phyloP scores from a whole-genome alignment of 2,797 vertebrate genomes.

The Calcarius lapponicus region DNA sequence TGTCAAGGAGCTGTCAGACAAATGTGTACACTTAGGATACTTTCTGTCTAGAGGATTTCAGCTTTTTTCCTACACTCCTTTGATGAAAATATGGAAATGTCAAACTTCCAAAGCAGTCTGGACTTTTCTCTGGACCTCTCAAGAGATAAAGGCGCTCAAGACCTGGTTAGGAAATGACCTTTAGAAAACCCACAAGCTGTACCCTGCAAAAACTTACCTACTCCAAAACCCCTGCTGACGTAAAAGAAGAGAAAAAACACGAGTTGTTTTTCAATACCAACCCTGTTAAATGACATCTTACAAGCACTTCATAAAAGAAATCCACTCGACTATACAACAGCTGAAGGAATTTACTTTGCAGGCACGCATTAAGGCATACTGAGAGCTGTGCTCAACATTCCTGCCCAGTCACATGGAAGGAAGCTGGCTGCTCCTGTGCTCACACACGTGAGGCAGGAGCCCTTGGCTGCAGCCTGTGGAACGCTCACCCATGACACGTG shows the following conservation, averaged over 20 bases:
- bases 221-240: neutral
- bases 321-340: neutral
- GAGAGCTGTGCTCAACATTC: neutral
- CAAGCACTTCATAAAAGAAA: slow-evolving; percentile 7
- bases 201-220: neutral
- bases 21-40: neutral
- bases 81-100: neutral
- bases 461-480: neutral
- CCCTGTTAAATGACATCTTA: neutral
- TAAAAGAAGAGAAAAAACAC: neutral
- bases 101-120: neutral
- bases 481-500: neutral
- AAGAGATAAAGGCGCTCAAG: neutral
- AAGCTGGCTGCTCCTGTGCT: neutral
- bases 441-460: neutral
- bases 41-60: neutral
- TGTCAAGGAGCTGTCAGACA: neutral
- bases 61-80: neutral
- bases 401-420: neutral
- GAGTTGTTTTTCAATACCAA: neutral
- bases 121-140: neutral
- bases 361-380: neutral
- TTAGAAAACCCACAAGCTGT: neutral
- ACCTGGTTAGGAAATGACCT: neutral
- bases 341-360: neutral